phyloP scores from a whole-genome alignment of 2,797 vertebrate species.

The Enteromius fasciolatus region DNA sequence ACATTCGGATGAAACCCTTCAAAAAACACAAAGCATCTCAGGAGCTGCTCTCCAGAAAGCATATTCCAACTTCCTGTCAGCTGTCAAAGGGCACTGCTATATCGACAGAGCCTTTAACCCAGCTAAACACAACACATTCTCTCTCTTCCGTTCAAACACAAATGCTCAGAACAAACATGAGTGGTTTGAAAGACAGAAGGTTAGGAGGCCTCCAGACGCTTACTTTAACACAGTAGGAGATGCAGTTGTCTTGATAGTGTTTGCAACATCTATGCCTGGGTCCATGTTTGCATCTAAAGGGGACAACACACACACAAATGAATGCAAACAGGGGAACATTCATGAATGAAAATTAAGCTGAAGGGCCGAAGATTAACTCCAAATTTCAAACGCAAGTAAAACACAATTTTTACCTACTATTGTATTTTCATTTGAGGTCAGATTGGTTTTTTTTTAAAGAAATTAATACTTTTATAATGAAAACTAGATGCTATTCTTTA shows the following conservation, averaged over 20 bases:
- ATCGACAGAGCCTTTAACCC: conserved; percentile 7
- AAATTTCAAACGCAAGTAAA: neutral
- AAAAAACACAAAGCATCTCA: conserved; percentile 13
- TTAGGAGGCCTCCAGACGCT: conserved; percentile 60
- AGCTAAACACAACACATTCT: neutral
- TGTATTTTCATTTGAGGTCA: neutral
- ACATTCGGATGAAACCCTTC: conserved; percentile 97
- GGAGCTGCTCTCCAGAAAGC: neutral
- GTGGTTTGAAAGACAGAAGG: neutral
- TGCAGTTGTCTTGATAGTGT: conserved; percentile 97
- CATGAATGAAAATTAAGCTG: conserved; percentile 3
- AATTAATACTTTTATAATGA: neutral
- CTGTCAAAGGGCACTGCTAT: conserved; percentile 17
- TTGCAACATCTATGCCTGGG: conserved; percentile 98
- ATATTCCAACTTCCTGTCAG: neutral
- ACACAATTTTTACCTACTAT: neutral
- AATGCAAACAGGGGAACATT: neutral
- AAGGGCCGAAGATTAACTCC: neutral
- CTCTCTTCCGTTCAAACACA: neutral
- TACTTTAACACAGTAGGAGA: conserved; percentile 98
- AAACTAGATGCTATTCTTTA: neutral
- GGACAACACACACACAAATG: conserved; percentile 38
- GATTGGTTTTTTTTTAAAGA: neutral
- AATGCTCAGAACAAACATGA: conserved; percentile 5
- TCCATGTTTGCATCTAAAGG: conserved; percentile 91